These are phyloP conservation scores for Cataglyphis rosenhaueri DNA, from an alignment of 2,888 invertebrate species.

Conservation along the genomic window DNA sequence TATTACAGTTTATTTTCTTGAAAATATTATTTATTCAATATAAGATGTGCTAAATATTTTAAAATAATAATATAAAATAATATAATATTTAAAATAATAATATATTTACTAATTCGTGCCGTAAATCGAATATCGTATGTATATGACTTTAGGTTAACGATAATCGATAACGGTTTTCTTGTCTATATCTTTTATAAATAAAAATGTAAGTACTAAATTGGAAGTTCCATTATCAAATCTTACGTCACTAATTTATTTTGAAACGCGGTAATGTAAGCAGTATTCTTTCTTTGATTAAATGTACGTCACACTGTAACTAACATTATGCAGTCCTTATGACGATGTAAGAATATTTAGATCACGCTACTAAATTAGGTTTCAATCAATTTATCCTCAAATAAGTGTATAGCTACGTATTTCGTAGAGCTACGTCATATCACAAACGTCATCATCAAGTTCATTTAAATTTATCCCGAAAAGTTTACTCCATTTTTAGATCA, in stretches of 20 bases:
- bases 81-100: neutral
- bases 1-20: neutral
- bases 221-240: neutral
- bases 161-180: conserved; percentile 30
- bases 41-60: neutral
- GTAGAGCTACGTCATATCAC: neutral
- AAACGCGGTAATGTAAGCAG: neutral
- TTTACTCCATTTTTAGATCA: neutral
- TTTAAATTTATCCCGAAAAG: neutral
- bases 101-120: neutral
- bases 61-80: neutral
- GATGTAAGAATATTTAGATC: conserved; percentile 9
- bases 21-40: neutral
- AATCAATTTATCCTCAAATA: neutral
- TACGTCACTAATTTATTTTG: conserved; percentile 19
- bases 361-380: neutral
- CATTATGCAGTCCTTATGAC: neutral
- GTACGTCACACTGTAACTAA: neutral
- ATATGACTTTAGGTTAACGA: neutral
- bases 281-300: neutral
- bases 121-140: neutral
- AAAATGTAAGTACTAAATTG: neutral
- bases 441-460: neutral
- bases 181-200: conserved; percentile 22
- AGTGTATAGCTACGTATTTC: neutral